Percentiles rank a stretch among this genome's conserved stretches.
Conservation (phyloP, 2,113 vertebrate species). For the Bos indicus region DNA sequence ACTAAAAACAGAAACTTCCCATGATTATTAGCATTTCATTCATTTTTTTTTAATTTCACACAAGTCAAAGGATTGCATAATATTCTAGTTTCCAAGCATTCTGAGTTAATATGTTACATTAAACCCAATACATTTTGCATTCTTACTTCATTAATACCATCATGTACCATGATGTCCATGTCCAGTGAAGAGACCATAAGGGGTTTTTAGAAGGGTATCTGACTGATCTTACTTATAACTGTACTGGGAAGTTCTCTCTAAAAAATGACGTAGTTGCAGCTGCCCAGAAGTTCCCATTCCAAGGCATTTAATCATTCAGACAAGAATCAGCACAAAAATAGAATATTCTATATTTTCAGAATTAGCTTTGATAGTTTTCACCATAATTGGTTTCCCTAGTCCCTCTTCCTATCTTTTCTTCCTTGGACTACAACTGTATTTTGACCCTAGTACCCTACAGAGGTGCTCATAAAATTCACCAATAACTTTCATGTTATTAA, state of each 20-base stretch:
- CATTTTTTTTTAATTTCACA: background rate
- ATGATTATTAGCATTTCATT: background rate
- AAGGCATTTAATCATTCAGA: background rate
- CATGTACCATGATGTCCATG: background rate
- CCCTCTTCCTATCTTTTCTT: background rate
- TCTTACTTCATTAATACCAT: background rate
- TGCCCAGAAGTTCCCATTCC: background rate
- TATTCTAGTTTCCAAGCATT: background rate
- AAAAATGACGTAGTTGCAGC: background rate
- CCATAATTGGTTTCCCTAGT: background rate
- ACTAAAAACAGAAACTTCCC: background rate
- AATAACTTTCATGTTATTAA: background rate
- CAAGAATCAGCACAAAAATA: background rate
- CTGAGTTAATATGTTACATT: conserved; percentile 19
- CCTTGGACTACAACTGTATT: background rate
- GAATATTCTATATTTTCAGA: background rate
- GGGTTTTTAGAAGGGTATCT: background rate
- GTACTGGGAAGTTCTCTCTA: background rate
- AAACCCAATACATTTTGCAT: background rate
- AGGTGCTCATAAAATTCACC: background rate
- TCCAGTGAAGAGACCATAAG: background rate
- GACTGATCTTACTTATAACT: background rate
- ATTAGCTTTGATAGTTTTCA: background rate
- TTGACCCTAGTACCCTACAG: background rate
- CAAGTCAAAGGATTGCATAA: background rate